phyloP scores from a whole-genome alignment of 1,140 invertebrate genomes.

The Drosophila elegans region DNA sequence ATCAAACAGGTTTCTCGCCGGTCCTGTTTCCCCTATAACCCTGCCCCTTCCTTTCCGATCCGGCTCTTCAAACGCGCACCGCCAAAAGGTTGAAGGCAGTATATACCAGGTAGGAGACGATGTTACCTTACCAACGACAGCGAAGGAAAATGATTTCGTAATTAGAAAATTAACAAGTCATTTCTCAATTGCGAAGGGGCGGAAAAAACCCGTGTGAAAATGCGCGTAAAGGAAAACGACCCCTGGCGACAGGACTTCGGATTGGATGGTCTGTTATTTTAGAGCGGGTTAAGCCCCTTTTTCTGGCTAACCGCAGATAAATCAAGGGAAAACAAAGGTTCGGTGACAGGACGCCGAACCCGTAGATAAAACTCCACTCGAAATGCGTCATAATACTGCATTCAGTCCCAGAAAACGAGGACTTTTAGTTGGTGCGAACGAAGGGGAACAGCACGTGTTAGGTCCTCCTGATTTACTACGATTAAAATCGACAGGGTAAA shows the following conservation, averaged over 20 bases:
- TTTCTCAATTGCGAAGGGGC: constrained; percentile 40
- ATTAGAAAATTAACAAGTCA: constrained; percentile 78
- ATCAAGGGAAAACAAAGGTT: constrained; percentile 43
- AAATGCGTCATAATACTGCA: constrained; percentile 44
- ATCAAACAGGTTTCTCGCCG: constrained; percentile 68
- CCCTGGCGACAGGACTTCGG: not conserved
- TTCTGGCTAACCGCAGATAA: constrained; percentile 47
- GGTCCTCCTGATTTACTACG: constrained; percentile 4
- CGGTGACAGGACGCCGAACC: constrained; percentile 7
- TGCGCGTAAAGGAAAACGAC: constrained; percentile 27
- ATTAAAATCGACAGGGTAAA: constrained; percentile 10
- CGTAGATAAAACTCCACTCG: constrained; percentile 10
- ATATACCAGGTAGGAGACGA: constrained; percentile 37
- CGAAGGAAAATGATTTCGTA: constrained; percentile 64
- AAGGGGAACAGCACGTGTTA: constrained; percentile 1
- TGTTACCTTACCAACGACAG: constrained; percentile 27
- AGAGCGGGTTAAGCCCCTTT: constrained; percentile 3
- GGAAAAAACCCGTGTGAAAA: constrained; percentile 39
- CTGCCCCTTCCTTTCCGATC: not conserved
- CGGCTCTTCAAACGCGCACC: constrained; percentile 49
- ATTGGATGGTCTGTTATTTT: not conserved
- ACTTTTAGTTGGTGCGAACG: not conserved
- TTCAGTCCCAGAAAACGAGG: not conserved
- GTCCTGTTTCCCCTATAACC: constrained; percentile 13
- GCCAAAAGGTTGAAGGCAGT: constrained; percentile 16